Evolutionary conservation across 2,888 invertebrate species (phyloP), one percentile per base, ranked within the genome.

Genomic region (Pammene aurita): DNA sequence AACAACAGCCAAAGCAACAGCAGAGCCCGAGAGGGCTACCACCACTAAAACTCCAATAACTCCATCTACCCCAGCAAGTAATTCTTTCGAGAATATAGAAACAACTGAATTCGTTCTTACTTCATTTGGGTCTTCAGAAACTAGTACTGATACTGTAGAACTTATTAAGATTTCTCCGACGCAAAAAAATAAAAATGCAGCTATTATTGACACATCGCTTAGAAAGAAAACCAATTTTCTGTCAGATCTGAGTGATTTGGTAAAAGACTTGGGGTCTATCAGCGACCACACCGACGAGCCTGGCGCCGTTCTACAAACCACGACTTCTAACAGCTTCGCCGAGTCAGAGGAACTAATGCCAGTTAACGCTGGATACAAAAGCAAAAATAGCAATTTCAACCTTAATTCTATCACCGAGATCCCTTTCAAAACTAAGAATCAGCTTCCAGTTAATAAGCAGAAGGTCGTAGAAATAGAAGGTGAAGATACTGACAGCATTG

Each of bases 331-430:
- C 7, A 82, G 81, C 48, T 84, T 87, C 66, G 84, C 89, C 2
- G 89, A 90, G 56, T 92, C 92, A 0, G 92, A 92, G 71, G 92
- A 92, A 73, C 75, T 92, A 9, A 88, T 92, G 62, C 91, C 89
- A 11, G 88, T 92, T 0, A 92, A 91, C 62, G 83, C 86, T 6
- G 91, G 88, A 0, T 91, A 92, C 72, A 92, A 92, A 67, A 92
- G 92, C 64, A 92, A 92, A 80, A 91, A 92, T 70, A 92, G 80
- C 64, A 91, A 90, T 64, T 85, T 86, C 75, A 92, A 92, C 71
- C 77, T 87, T 9, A 92, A 92, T 67, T 91, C 91, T 0, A 92
- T 92, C 14, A 92, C 92, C 0, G 92, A 92, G 75, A 74, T 86
- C 46, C 88, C 90, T 6, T 73, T 81, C 0, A 92, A 92, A 75